Evolutionary conservation across 2,113 vertebrate species (phyloP), one percentile per base, ranked within the genome.

Genomic region (Gadus chalcogrammus): DNA sequence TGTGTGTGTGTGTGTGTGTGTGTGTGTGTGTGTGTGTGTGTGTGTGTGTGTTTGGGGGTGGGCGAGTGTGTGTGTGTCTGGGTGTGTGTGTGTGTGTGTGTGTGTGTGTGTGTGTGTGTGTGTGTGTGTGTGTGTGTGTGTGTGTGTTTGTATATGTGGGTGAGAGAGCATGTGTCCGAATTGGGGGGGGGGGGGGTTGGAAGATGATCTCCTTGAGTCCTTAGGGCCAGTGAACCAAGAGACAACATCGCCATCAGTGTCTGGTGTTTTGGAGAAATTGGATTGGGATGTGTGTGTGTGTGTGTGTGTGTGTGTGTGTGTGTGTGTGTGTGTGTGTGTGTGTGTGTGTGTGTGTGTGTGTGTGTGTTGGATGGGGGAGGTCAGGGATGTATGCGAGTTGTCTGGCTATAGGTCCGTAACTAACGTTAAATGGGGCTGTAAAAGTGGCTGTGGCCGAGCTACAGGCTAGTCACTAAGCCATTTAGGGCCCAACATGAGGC

Each of bases 131-230:
- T 55, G 1, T 55, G 52, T 55, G 52, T 55, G 52, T 55, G 52
- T 55, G 52, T 55, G 52, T 55, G 52, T 12, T 1, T 55, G 52
- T 31, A 3, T 31, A 2, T 24, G 2, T 24, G 22, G 22, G 22
- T 24, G 22, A 24, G 22, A 24, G 66, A 22, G 68, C 59, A 61
- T 15, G 31, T 22, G 16, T 18, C 17, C 60, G 68, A 20, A n/a
- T 70, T 70, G 67, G n/a, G 68, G 70, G 59, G 3, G 31, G 31
- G 31, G 31, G 53, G 58, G 55, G 53, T n/a, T 73, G 70, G 69
- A 84, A 67, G 78, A 9, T 77, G 76, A 73, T 72, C 70, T 80
- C 63, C 71, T 35, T 9, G 2, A 27, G 67, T 58, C 72, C 61
- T 55, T 59, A 12, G 64, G 31, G 71, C 3, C 31, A 31, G 31